Conservation (phyloP, 2,113 vertebrate genomes). For the Hippoglossus stenolepis region DNA sequence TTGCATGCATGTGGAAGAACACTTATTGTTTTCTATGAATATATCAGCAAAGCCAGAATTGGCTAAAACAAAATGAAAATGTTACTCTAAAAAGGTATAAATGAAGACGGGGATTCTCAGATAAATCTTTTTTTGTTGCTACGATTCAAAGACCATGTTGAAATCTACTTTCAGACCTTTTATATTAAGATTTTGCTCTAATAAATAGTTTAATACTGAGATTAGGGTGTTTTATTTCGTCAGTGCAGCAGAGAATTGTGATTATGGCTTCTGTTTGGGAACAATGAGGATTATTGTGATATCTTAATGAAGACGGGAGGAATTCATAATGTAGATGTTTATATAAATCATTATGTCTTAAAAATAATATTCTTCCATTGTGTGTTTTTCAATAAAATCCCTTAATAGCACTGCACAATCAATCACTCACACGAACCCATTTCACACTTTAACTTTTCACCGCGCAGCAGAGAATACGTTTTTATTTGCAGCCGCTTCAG, state of each 20-base stretch:
- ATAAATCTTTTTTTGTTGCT: slow-evolving; percentile 42
- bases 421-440: background rate
- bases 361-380: background rate
- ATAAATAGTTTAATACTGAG: slow-evolving; percentile 40
- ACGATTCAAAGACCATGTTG: slow-evolving; percentile 29
- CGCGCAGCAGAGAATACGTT: background rate
- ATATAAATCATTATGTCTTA: background rate
- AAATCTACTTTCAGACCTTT: slow-evolving; percentile 26
- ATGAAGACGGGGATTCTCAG: slow-evolving; percentile 56
- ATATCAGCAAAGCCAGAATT: slow-evolving; percentile 63
- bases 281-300: background rate
- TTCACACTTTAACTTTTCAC: background rate
- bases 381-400: background rate
- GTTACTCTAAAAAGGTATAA: slow-evolving; percentile 46
- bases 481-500: too few species aligned
- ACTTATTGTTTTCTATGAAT: slow-evolving; percentile 82
- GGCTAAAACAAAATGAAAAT: slow-evolving; percentile 59
- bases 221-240: background rate
- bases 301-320: slow-evolving; percentile 5
- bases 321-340: background rate
- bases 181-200: slow-evolving; percentile 35
- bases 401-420: background rate
- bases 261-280: background rate
- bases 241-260: background rate
- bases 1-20: slow-evolving; percentile 67